Conservation (phyloP, 2,888 invertebrate genomes). For the Pyrgus malvae region DNA sequence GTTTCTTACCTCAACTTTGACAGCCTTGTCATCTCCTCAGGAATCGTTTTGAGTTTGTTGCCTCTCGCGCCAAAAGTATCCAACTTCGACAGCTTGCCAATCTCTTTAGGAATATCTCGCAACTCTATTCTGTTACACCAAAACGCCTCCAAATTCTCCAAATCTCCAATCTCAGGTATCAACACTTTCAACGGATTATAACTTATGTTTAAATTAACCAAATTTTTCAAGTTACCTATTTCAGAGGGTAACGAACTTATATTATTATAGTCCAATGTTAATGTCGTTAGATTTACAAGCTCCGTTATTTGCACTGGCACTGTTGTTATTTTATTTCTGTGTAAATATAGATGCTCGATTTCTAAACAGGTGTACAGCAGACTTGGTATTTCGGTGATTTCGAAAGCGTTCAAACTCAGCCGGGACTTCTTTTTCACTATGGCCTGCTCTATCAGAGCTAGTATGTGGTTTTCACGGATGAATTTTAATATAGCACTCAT, state of each 20-base stretch:
- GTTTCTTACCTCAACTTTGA: constrained; percentile 77
- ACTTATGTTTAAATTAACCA: constrained; percentile 84
- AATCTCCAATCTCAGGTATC: constrained; percentile 82
- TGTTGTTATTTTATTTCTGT: constrained; percentile 82
- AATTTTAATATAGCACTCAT: constrained; percentile 86
- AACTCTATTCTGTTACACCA: constrained; percentile 85
- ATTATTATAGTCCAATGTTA: constrained; percentile 85
- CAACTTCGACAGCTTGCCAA: constrained; percentile 81
- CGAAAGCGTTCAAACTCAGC: constrained; percentile 84
- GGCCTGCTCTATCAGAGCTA: constrained; percentile 85
- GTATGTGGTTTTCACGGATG: constrained; percentile 85
- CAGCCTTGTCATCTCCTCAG: constrained; percentile 81
- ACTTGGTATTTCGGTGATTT: constrained; percentile 83
- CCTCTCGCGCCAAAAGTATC: constrained; percentile 86
- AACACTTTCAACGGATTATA: constrained; percentile 83
- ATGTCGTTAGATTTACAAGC: constrained; percentile 80
- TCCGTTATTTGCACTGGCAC: constrained; percentile 74
- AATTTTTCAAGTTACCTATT: constrained; percentile 80
- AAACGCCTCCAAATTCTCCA: constrained; percentile 83
- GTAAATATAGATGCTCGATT: constrained; percentile 83
- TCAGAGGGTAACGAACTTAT: constrained; percentile 82
- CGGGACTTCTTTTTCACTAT: constrained; percentile 81
- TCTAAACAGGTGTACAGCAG: constrained; percentile 80
- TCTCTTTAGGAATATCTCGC: constrained; percentile 81
- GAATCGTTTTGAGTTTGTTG: constrained; percentile 81